Percentiles rank a stretch among this genome's conserved stretches.
phyloP scores from a whole-genome alignment of 2,113 vertebrate species.

The Amblyornis subalaris region DNA sequence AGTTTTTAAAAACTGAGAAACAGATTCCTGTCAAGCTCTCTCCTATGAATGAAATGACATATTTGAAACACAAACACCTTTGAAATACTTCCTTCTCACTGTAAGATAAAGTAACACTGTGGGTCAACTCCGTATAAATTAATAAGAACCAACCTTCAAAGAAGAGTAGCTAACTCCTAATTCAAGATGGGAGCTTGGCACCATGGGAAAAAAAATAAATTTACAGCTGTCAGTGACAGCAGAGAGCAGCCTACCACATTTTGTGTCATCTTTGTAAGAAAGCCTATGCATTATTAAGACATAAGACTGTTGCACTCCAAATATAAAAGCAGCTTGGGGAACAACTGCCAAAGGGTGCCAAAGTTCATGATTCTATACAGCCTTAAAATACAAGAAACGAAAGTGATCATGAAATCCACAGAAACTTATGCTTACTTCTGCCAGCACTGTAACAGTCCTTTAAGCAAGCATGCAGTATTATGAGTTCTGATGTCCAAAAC shows the following conservation, averaged over 20 bases:
- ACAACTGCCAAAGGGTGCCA: neutral
- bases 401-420: neutral
- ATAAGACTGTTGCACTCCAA: neutral
- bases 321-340: accelerated
- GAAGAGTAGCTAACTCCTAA: neutral
- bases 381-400: neutral
- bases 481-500: neutral
- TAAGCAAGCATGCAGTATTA: neutral
- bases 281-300: neutral
- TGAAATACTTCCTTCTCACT: neutral
- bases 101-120: neutral
- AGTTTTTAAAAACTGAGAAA: neutral
- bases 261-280: neutral
- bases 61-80: neutral
- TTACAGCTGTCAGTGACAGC: neutral
- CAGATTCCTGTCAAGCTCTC: neutral
- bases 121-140: neutral
- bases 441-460: neutral
- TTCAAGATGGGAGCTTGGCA: neutral
- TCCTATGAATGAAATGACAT: neutral
- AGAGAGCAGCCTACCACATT: neutral
- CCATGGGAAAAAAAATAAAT: neutral
- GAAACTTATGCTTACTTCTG: neutral
- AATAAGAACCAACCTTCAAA: neutral
- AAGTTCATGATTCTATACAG: neutral